phyloP scores from a whole-genome alignment of 2,888 invertebrate genomes.

The Malthinus seriepunctatus region DNA sequence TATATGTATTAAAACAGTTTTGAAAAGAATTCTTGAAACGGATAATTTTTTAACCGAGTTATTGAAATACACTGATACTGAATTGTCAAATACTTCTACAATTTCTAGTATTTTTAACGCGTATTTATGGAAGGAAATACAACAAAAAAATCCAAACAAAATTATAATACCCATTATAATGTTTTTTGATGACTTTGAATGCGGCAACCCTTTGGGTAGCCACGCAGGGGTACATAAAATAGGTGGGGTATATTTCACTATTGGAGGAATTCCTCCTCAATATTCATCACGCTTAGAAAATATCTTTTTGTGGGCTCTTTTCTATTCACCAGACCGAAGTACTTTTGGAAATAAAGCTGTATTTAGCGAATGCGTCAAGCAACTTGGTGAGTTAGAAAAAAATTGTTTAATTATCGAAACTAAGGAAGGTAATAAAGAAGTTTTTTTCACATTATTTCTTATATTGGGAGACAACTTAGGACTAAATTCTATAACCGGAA shows the following conservation, averaged over 20 bases:
- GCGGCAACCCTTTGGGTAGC: conserved; percentile 16
- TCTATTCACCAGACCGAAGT: conserved; percentile 27
- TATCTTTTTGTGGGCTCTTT: conserved; percentile 34
- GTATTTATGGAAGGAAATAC: background rate
- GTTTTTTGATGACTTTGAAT: conserved; percentile 32
- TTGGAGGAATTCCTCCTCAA: conserved; percentile 14
- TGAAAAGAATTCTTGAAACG: too few relatives aligned
- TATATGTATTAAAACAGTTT: too few relatives aligned
- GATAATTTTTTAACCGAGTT: too few relatives aligned
- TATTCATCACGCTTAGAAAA: conserved; percentile 22
- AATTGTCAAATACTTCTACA: too few relatives aligned
- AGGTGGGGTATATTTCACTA: conserved; percentile 31
- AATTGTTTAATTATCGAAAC: conserved; percentile 21
- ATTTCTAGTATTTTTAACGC: background rate
- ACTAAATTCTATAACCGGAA: conserved; percentile 25
- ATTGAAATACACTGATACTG: too few relatives aligned
- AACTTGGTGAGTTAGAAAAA: conserved; percentile 19
- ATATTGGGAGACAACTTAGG: conserved; percentile 28
- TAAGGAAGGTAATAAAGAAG: conserved; percentile 1
- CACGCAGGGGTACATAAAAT: conserved; percentile 31
- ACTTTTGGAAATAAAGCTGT: conserved; percentile 14
- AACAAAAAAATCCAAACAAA: background rate
- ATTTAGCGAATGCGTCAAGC: conserved; percentile 11
- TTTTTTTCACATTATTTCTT: conserved; percentile 20
- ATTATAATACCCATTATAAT: background rate